Conservation (phyloP, 1,140 invertebrate genomes). For the Drosophila suzukii region DNA sequence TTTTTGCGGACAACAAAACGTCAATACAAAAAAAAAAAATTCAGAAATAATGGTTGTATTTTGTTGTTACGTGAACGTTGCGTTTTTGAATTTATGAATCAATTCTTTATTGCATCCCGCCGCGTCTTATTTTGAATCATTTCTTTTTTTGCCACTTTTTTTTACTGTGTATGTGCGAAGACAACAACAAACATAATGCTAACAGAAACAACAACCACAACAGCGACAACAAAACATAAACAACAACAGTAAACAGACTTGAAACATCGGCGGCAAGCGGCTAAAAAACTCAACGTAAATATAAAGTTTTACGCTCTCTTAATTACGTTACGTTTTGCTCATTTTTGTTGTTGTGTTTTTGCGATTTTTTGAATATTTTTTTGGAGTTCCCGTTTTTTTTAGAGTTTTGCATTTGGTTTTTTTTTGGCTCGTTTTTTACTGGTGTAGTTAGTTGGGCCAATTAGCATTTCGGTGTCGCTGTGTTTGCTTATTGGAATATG, state of each 20-base stretch:
- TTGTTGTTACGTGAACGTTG: conserved; percentile 71
- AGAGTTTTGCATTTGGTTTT: conserved; percentile 4
- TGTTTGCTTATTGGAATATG: conserved; percentile 54
- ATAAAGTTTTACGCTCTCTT: conserved; percentile 28
- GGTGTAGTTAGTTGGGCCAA: conserved; percentile 57
- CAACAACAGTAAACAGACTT: conserved; percentile 18
- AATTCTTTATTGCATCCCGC: conserved; percentile 1
- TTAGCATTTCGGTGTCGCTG: conserved; percentile 57
- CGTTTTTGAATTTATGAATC: conserved; percentile 47
- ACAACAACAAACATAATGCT: conserved; percentile 33
- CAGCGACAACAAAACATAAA: conserved; percentile 23
- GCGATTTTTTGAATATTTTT: conserved; percentile 5
- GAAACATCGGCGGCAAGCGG: conserved; percentile 28
- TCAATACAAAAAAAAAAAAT: neutral
- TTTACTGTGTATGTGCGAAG: conserved; percentile 50
- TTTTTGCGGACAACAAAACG: conserved; percentile 5
- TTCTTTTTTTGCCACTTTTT: conserved; percentile 52
- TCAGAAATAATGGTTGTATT: conserved; percentile 55
- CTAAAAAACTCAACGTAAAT: conserved; percentile 34
- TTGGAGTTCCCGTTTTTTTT: conserved; percentile 8
- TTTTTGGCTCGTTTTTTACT: conserved; percentile 18
- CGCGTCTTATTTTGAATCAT: conserved; percentile 30
- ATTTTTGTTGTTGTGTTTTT: conserved; percentile 23
- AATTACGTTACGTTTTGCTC: conserved; percentile 34
- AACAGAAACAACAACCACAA: conserved; percentile 35